Conservation (phyloP, 1,140 invertebrate genomes). For the Spodoptera litura region DNA sequence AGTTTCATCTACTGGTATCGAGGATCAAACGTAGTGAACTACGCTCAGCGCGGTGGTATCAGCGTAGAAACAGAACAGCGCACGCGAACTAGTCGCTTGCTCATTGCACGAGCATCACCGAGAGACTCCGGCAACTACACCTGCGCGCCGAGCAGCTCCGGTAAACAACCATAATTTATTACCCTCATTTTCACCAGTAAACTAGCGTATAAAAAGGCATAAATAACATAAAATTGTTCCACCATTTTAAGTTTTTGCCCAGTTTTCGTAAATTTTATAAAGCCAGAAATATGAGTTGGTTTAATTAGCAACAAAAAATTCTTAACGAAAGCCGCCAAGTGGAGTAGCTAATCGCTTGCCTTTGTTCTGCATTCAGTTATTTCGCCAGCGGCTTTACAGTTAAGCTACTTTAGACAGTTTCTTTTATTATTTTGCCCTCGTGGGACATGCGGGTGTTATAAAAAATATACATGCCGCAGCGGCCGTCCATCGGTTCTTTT, state of each 20-base stretch:
- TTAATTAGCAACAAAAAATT: conserved; percentile 34
- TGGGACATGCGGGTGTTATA: conserved; percentile 26
- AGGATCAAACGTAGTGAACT: conserved; percentile 94
- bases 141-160: conserved; percentile 90
- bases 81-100: conserved; percentile 92
- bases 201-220: neutral
- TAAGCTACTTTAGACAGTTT: conserved; percentile 20
- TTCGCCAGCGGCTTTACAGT: conserved; percentile 5
- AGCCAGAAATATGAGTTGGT: conserved; percentile 15
- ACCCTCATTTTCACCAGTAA: neutral
- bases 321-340: conserved; percentile 25
- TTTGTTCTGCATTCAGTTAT: conserved; percentile 28
- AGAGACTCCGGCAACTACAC: conserved; percentile 95
- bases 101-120: conserved; percentile 92
- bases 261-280: conserved; percentile 16
- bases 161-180: conserved; percentile 65
- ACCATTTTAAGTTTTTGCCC: conserved; percentile 8
- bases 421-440: conserved; percentile 37
- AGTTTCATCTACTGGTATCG: conserved; percentile 96
- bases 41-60: conserved; percentile 93
- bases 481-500: conserved; percentile 19
- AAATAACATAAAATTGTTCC: neutral
- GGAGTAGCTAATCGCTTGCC: conserved; percentile 15
- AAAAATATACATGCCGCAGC: conserved; percentile 28
- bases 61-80: conserved; percentile 95